phyloP scores from a whole-genome alignment of 2,888 invertebrate genomes.

The Drosophila parthenogenetica region DNA sequence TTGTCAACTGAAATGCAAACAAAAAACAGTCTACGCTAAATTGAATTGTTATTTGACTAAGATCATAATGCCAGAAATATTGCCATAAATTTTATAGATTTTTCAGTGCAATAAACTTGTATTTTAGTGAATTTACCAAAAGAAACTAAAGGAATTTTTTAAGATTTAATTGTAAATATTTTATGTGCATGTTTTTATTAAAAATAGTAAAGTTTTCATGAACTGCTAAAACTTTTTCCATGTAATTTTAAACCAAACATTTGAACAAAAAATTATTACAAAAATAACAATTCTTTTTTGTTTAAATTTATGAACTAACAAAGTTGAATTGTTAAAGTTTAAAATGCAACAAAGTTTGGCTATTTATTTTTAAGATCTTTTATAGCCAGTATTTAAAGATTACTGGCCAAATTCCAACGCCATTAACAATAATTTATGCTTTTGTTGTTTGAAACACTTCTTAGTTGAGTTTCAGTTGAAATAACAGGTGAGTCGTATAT shows the following conservation, averaged over 20 bases:
- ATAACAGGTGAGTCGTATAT: slow-evolving; percentile 1
- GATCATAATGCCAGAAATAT: not conserved
- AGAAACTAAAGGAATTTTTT: too few species aligned
- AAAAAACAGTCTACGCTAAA: not conserved
- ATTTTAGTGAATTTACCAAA: too few species aligned
- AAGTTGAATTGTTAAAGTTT: too few species aligned
- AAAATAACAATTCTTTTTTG: too few species aligned
- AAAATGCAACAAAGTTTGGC: too few species aligned
- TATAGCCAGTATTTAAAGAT: not conserved
- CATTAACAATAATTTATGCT: not conserved
- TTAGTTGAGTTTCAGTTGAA: not conserved
- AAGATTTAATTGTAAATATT: too few species aligned
- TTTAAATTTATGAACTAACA: too few species aligned
- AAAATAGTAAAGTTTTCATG: too few species aligned
- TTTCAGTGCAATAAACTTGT: not conserved
- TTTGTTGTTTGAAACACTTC: not conserved
- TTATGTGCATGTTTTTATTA: too few species aligned
- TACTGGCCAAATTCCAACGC: not conserved
- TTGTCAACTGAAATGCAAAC: not conserved
- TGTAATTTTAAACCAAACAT: too few species aligned
- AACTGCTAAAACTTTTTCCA: not conserved
- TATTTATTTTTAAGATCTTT: too few species aligned
- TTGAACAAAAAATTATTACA: too few species aligned
- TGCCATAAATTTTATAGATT: not conserved
- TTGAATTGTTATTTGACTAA: slow-evolving; percentile 17